Conservation (phyloP, 2,113 vertebrate species). For the Psephotus haematonotus region DNA sequence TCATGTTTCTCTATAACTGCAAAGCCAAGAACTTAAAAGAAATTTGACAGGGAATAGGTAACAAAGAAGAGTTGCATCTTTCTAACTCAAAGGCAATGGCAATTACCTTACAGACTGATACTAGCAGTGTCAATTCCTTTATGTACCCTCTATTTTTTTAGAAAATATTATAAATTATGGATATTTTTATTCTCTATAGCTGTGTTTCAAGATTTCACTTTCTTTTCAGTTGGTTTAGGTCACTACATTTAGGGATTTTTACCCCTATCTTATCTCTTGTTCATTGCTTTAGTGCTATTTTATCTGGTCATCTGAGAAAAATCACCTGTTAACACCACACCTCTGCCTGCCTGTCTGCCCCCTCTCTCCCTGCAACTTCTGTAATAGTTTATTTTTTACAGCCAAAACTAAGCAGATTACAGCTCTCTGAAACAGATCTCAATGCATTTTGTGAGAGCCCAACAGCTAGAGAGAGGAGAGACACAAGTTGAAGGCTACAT, state of each 20-base stretch:
- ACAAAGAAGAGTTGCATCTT: neutral
- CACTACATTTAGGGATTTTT: neutral
- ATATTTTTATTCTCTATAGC: neutral
- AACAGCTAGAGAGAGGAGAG: neutral
- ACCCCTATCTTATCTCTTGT: neutral
- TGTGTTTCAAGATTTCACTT: neutral
- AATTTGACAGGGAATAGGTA: neutral
- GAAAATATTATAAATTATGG: neutral
- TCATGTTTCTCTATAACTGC: neutral
- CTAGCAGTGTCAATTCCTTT: neutral
- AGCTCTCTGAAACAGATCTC: neutral
- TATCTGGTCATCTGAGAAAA: neutral
- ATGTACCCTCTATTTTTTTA: neutral
- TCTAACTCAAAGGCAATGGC: neutral
- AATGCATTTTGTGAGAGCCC: neutral
- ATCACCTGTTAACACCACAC: neutral
- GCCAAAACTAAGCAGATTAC: neutral
- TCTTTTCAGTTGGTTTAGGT: neutral
- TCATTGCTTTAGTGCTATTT: neutral
- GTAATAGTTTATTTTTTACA: neutral
- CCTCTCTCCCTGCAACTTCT: neutral
- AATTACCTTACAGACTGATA: neutral
- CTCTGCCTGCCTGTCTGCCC: neutral
- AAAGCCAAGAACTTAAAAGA: neutral
- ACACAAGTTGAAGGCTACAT: neutral